phyloP scores from a whole-genome alignment of 2,888 invertebrate species.

The Philaethria dido region DNA sequence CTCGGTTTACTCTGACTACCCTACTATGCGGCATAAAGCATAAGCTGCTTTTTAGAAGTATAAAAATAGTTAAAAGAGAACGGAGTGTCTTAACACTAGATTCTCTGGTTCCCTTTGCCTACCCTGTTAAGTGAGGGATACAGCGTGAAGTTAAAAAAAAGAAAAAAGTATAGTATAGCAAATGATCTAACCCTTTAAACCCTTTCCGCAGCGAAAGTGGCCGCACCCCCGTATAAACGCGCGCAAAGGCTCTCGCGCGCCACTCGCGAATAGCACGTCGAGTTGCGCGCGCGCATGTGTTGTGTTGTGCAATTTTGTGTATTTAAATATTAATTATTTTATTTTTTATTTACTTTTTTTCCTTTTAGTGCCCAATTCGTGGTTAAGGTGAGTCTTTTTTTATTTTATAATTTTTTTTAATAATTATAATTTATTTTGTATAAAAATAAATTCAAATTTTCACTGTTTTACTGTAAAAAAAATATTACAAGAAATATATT shows the following conservation, averaged over 20 bases:
- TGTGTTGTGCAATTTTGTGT: constrained; percentile 40
- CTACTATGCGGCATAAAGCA: too few species aligned
- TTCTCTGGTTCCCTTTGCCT: too few species aligned
- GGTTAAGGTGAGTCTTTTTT: constrained; percentile 35
- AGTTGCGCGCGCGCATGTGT: constrained; percentile 56
- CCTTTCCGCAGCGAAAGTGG: constrained; percentile 71
- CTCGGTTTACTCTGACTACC: too few species aligned
- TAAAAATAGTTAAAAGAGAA: too few species aligned
- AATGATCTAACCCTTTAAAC: constrained; percentile 32
- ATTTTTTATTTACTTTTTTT: not conserved
- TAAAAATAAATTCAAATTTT: too few species aligned
- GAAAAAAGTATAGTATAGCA: not conserved
- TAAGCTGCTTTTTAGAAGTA: too few species aligned
- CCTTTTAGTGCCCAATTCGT: constrained; percentile 14
- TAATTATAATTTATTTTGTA: not conserved
- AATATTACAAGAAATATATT: too few species aligned
- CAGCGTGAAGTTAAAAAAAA: too few species aligned
- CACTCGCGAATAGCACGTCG: constrained; percentile 66
- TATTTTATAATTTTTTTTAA: not conserved
- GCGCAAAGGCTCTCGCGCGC: constrained; percentile 57
- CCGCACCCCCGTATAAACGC: constrained; percentile 73
- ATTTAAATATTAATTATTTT: constrained; percentile 9
- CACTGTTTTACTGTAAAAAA: not conserved
- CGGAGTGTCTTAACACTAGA: too few species aligned
- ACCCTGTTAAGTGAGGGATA: not conserved